Evolutionary conservation across 2,113 vertebrate genomes (phyloP).

Genomic region (Progne subis): DNA sequence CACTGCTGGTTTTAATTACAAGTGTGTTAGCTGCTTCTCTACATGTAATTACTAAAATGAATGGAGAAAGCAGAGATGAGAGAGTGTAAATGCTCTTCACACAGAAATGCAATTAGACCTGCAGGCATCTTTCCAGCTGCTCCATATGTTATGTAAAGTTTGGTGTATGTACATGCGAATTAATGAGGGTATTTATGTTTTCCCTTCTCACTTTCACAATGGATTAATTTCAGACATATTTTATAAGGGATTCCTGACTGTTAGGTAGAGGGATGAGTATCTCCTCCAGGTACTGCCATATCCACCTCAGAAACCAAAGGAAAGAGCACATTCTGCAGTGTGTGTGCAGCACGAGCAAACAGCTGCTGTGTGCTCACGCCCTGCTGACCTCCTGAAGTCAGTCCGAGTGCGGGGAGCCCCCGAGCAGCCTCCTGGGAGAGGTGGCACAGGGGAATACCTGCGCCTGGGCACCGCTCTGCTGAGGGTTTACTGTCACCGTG

Average conservation of each 20-base stretch:
- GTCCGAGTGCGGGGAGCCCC: neutral
- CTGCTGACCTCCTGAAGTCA: neutral
- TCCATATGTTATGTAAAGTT: slow-evolving; percentile 73
- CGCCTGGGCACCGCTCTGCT: neutral
- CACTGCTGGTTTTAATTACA: slow-evolving; percentile 75
- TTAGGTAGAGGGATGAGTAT: neutral
- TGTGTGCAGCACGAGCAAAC: neutral
- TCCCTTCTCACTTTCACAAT: slow-evolving; percentile 61
- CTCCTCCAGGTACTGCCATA: neutral
- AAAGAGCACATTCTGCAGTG: neutral
- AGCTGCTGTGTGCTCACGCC: neutral
- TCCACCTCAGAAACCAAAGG: neutral
- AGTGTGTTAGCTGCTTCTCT: slow-evolving; percentile 63
- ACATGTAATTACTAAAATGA: slow-evolving; percentile 75
- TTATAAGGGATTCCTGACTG: slow-evolving; percentile 14
- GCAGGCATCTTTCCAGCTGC: slow-evolving; percentile 72
- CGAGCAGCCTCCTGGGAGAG: neutral
- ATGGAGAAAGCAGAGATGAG: slow-evolving; percentile 68
- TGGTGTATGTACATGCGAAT: slow-evolving; percentile 55
- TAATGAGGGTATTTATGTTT: slow-evolving; percentile 65
- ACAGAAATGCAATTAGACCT: slow-evolving; percentile 73
- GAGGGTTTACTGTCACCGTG: neutral
- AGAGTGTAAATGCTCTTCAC: slow-evolving; percentile 55
- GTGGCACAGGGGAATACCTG: neutral
- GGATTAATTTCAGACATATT: slow-evolving; percentile 63